Conservation (phyloP, 2,888 invertebrate species). For the Campopleginae sp. region DNA sequence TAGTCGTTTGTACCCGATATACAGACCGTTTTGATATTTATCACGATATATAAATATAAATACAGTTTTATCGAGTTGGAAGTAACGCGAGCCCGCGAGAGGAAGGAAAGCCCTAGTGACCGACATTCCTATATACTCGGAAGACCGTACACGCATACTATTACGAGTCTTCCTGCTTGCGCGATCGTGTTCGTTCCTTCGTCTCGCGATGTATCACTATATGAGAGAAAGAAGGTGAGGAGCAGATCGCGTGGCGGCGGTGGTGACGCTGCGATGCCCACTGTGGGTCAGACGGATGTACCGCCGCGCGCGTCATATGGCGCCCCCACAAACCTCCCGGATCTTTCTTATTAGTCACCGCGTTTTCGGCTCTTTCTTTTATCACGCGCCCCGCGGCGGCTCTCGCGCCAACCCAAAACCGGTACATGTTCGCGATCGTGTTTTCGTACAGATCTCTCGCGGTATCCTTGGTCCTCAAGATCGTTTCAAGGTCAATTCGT, state of each 20-base stretch:
- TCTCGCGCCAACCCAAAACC: background rate
- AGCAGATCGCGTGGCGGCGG: conserved; percentile 35
- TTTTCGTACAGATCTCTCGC: background rate
- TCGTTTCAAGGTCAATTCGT: background rate
- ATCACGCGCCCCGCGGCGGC: conserved; percentile 32
- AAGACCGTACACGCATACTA: conserved; percentile 39
- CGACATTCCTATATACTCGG: conserved; percentile 74
- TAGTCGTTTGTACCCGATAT: background rate
- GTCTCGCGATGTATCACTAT: conserved; percentile 69
- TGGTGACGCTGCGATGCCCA: background rate
- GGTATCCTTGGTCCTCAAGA: background rate
- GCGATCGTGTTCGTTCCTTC: conserved; percentile 61
- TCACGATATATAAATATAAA: conserved; percentile 10
- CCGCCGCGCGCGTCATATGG: background rate
- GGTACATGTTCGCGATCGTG: background rate
- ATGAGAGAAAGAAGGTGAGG: conserved; percentile 45
- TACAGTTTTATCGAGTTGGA: conserved; percentile 9
- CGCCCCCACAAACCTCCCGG: conserved; percentile 49
- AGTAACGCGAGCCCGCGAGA: conserved; percentile 62
- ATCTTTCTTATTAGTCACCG: conserved; percentile 52
- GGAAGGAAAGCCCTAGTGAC: conserved; percentile 78
- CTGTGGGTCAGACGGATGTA: conserved; percentile 51
- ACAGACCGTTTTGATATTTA: conserved; percentile 27
- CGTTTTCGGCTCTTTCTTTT: conserved; percentile 63
- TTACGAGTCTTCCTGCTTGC: conserved; percentile 76